A percentile compares a stretch with the other conserved stretches of the same genome.
Conservation (phyloP, 2,797 vertebrate genomes). For the Amazonetta brasiliensis region DNA sequence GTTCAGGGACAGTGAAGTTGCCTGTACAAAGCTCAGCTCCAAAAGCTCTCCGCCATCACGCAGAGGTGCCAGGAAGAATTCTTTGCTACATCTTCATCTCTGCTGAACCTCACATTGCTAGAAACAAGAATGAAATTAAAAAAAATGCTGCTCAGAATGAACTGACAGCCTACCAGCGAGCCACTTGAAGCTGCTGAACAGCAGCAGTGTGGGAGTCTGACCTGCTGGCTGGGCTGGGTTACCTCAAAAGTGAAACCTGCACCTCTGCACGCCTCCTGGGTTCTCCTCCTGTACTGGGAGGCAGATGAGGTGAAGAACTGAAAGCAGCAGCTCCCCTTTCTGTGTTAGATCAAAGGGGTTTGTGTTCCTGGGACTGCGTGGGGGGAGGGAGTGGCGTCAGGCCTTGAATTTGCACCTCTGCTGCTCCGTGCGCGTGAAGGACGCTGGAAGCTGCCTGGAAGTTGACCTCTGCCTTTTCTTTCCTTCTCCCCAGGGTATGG, state of each 20-base stretch:
- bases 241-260: accelerated
- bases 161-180: background rate
- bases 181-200: background rate
- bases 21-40: too few relatives aligned
- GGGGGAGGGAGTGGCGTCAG: background rate
- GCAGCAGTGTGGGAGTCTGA: accelerated
- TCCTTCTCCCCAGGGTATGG: conserved; percentile 88
- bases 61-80: background rate
- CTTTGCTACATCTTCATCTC: background rate
- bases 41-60: background rate
- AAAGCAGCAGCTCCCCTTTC: background rate
- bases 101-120: background rate
- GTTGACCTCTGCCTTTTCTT: conserved; percentile 42
- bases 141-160: background rate
- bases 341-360: accelerated
- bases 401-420: accelerated
- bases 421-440: accelerated
- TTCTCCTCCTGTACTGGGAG: background rate
- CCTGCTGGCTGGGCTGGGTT: background rate
- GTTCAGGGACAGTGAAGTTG: background rate
- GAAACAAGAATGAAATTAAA: background rate
- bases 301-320: background rate
- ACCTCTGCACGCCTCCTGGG: accelerated
- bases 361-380: background rate
- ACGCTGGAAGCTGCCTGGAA: background rate